Base-by-base conservation (phyloP, 2,888 invertebrate genomes). In the Baccha elongata region DNA sequence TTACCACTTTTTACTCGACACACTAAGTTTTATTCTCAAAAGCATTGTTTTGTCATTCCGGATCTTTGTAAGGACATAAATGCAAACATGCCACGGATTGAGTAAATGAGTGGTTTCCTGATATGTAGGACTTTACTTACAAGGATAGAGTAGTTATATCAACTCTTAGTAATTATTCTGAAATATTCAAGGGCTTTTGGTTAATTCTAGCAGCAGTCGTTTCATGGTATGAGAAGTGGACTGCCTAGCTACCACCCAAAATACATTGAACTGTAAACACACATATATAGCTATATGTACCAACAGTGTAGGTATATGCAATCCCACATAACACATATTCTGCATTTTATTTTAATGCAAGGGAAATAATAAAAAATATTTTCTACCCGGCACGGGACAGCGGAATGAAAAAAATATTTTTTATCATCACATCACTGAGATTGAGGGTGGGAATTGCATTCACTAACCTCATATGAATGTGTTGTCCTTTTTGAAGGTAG, bases 51-150 rank as follows among this genome's bases (percentile, higher is more conserved):
- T 81, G 75, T 67, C 81, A 76, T 81, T 81, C 81, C 81, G 76
- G 76, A 76, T 72, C 71, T 76, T 81, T 76, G 76, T 81, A 67
- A 76, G 81, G 65, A 67, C 65, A 76, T 81, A 76, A 81, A 76
- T 72, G 81, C 71, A 81, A 81, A 76, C 76, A 81, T 76, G 65
- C 81, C 71, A 71, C 76, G 65, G 55, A 71, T 81, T 81, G 76
- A 81, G 81, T 76, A 81, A 81, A 81, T 76, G 76, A 76, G 81
- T 71, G 67, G 81, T 81, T 81, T 81, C 71, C 81, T 76, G 81
- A 71, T 76, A 76, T 65, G 75, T 65, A 65, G 48, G 60, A 60
- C 58, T 81, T 53, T 62, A 67, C 73, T 50, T 46, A 21, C 35
- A 53, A 37, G 71, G 40, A 69, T 65, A 35, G 46, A 76, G 52